A percentile compares a stretch with the other conserved stretches of the same genome.
Evolutionary conservation across 2,888 invertebrate species (phyloP).

Genomic region (Meghimatium bilineatum): DNA sequence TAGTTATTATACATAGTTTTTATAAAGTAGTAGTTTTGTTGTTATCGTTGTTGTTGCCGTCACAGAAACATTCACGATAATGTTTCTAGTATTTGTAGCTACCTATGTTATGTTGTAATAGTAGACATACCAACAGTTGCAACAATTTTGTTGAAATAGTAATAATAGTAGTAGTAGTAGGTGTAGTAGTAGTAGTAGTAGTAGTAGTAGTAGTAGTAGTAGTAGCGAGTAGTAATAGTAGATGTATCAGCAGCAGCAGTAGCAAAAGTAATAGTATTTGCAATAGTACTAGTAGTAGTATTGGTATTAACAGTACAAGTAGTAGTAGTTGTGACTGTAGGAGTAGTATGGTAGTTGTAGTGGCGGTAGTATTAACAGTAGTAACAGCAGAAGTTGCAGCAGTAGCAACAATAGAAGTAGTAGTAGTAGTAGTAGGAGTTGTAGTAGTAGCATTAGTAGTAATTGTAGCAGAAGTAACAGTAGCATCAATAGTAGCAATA

Average conservation of each 20-base stretch:
- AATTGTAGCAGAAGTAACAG: no score
- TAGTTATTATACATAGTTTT: no score
- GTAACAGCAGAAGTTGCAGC: neutral
- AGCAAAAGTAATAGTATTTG: conserved; percentile 30
- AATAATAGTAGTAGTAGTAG: conserved; percentile 12
- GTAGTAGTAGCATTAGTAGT: no score
- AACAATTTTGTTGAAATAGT: no score
- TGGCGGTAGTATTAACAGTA: neutral
- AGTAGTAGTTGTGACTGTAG: neutral
- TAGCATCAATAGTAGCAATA: neutral
- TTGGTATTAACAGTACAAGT: neutral
- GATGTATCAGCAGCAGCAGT: conserved; percentile 6
- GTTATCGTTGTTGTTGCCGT: no score
- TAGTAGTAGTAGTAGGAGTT: neutral
- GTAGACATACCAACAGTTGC: no score
- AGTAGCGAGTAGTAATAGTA: conserved; percentile 30
- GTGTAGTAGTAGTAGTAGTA: conserved; percentile 10
- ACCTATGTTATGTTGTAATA: no score
- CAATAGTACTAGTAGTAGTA: conserved; percentile 16
- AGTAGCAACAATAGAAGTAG: neutral
- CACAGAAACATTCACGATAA: no score
- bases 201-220: conserved; percentile 27
- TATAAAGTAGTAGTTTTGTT: no score
- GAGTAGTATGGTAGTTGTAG: conserved; percentile 5
- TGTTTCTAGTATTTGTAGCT: no score